A percentile compares a stretch with the other conserved stretches of the same genome.
Conservation (phyloP, 2,888 invertebrate genomes). For the Uropetala carovei region DNA sequence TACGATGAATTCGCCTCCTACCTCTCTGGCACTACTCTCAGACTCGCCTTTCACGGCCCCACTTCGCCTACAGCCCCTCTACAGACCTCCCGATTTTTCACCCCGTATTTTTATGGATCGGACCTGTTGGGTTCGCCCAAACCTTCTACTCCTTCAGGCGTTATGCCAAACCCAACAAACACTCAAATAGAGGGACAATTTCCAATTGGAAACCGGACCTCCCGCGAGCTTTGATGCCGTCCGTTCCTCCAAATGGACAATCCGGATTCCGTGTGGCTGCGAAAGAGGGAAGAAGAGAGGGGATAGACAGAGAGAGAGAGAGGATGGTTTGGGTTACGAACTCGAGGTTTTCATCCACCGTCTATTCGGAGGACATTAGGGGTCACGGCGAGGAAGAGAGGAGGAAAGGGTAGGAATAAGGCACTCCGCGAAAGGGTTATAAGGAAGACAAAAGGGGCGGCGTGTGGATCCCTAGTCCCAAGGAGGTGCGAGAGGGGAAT, state of each 20-base stretch:
- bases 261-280: not conserved
- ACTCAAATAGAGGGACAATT: not conserved
- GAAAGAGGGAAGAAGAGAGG: not conserved
- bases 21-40: too few species aligned
- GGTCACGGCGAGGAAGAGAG: not conserved
- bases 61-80: too few species aligned
- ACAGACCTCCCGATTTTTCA: too few species aligned
- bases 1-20: too few species aligned
- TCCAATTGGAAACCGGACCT: not conserved
- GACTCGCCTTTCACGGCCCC: too few species aligned
- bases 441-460: constrained; percentile 41
- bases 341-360: too few species aligned
- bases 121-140: too few species aligned
- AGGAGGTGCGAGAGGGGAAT: constrained; percentile 28
- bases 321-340: not conserved
- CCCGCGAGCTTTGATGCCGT: too few species aligned
- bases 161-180: not conserved
- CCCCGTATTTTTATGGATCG: too few species aligned
- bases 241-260: not conserved
- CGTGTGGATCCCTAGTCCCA: constrained; percentile 28
- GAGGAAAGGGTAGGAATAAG: not conserved
- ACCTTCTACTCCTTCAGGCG: not conserved
- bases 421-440: not conserved
- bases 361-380: not conserved
- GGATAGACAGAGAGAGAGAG: too few species aligned